phyloP scores from a whole-genome alignment of 1,140 invertebrate genomes.

The Drosophila kepulauana region DNA sequence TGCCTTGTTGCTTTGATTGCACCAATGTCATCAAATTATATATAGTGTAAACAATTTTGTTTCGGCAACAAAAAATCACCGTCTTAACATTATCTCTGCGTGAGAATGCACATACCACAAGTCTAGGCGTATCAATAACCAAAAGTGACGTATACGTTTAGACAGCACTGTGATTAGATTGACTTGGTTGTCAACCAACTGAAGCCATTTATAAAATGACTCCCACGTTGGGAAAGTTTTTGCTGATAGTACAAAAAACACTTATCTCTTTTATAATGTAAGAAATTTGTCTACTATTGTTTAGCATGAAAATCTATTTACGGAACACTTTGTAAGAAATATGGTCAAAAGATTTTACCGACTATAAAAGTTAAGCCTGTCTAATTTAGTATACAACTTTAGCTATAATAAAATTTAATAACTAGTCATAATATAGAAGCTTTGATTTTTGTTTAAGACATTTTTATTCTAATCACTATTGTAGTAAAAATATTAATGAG shows the following conservation, averaged over 20 bases:
- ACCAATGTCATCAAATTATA: not conserved
- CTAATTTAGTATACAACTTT: no score
- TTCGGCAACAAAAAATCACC: not conserved
- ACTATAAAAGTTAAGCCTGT: no score
- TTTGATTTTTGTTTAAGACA: no score
- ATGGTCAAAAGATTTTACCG: no score
- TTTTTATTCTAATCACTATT: no score
- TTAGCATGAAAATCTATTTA: no score
- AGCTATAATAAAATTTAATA: no score
- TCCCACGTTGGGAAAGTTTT: slow-evolving; percentile 1
- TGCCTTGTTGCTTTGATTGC: not conserved
- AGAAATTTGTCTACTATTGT: not conserved
- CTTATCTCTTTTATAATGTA: not conserved
- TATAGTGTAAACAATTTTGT: not conserved
- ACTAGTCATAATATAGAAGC: no score
- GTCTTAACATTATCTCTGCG: not conserved
- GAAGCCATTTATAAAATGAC: not conserved
- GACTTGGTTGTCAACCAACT: not conserved
- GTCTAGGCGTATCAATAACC: not conserved
- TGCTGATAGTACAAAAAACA: not conserved
- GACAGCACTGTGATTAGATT: slow-evolving; percentile 1
- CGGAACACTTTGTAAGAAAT: no score
- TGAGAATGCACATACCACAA: slow-evolving; percentile 3
- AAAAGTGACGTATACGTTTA: not conserved
- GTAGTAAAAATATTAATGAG: no score